Base-by-base conservation (phyloP, 2,888 invertebrate genomes). In the Noctuana brunneofusca region DNA sequence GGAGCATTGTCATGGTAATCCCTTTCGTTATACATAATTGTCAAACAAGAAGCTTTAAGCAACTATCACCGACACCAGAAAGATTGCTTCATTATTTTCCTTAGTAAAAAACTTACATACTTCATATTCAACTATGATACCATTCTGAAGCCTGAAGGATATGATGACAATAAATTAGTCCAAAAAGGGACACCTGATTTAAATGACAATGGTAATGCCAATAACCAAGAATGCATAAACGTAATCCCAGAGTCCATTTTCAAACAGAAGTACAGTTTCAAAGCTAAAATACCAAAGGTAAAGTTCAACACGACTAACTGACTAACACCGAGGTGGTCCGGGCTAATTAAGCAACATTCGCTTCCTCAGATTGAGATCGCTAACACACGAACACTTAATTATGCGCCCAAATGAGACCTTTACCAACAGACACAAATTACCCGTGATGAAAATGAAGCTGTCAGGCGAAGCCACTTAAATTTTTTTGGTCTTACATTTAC, bases 371-470 rank as follows among this genome's bases (percentile, higher is more conserved):
- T 22, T 46, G 53, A 52, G 58, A 58, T 58, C 58, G 52, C 30
- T 30, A 58, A 58, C 58, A 58, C 22, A 49, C 38, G 54, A 55
- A 41, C 16, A 55, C 55, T 24, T 41, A 55, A 55, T 55, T 55
- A 55, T 55, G 55, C 14, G 16, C 24, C 30, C 56, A 24, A 52
- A 60, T 20, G 35, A 50, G 27, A 27, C 16, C 22, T 24, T 58
- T 14, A 27, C 14, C 55, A 30, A 9, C 30, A 43, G 41, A 11
- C 41, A 18, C 41, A 43, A 43, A 43, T 43, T 43, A 43, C 16
- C 16, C 18, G 18, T 16, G 18, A 43, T 43, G 43, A 43, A 43
- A 11, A 18, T 43, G 43, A 43, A 43, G 43, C 43, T 11, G 43
- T 43, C 43, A 43, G 43, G 9, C 9, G 11, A 11, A 11, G 43